phyloP scores from a whole-genome alignment of 2,113 vertebrate genomes.

The Indicator maculatus region DNA sequence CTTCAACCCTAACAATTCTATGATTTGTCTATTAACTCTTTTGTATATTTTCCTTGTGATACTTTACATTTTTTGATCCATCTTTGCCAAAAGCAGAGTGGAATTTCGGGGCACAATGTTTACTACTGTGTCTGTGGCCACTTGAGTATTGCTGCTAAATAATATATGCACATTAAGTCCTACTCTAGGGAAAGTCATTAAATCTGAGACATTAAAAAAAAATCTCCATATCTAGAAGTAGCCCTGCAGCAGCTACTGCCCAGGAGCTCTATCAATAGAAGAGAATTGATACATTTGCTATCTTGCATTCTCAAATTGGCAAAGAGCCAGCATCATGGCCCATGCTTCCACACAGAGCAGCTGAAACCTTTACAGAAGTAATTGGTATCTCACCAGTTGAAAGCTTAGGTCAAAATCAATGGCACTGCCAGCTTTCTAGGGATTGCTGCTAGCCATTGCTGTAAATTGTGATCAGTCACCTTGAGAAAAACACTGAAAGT shows the following conservation, averaged over 20 bases:
- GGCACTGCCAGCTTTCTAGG: not conserved
- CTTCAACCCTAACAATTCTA: no score
- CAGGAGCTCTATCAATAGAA: not conserved
- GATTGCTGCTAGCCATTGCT: not conserved
- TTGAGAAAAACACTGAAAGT: not conserved
- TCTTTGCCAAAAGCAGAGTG: not conserved
- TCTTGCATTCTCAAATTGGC: not conserved
- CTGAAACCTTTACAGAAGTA: not conserved
- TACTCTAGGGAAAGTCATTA: not conserved
- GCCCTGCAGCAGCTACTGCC: not conserved
- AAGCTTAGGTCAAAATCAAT: constrained; percentile 7
- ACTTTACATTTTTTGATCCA: not conserved
- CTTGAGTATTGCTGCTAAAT: not conserved
- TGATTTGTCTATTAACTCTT: not conserved
- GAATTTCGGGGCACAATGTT: not conserved
- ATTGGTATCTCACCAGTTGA: not conserved
- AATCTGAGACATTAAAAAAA: not conserved
- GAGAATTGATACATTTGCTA: not conserved
- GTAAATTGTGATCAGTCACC: not conserved
- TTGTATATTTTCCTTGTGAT: not conserved
- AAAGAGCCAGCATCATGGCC: not conserved
- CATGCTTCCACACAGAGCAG: not conserved
- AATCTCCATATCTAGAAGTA: not conserved
- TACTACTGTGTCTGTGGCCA: not conserved
- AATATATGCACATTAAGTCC: not conserved